A percentile compares a stretch with the other conserved stretches of the same genome.
phyloP scores from a whole-genome alignment of 2,797 vertebrate species.

The Hippocampus kuda region DNA sequence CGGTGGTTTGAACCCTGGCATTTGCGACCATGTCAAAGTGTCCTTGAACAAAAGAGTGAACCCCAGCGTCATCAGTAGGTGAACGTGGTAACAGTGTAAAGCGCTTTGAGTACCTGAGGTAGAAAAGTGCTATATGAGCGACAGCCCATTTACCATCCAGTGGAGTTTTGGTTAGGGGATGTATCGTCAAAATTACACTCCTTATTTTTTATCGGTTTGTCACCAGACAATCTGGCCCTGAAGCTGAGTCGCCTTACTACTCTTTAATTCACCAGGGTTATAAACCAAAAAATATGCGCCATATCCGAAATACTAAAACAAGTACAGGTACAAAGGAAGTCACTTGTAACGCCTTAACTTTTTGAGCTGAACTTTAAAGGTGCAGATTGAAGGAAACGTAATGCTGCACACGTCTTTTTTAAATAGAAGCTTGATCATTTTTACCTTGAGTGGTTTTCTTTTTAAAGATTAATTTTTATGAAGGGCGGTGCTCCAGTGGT shows the following conservation, averaged over 20 bases:
- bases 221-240: conserved; percentile 33
- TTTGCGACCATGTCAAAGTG: no score
- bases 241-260: conserved; percentile 18
- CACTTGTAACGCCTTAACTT: conserved; percentile 38
- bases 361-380: conserved; percentile 27
- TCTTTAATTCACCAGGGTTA: conserved; percentile 16
- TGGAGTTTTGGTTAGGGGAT: conserved; percentile 17
- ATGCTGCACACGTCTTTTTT: conserved; percentile 26
- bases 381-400: conserved; percentile 19
- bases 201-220: conserved; percentile 18
- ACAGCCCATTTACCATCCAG: background rate
- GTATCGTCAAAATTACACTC: conserved; percentile 14
- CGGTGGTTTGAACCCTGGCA: no score
- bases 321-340: conserved; percentile 24
- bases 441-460: conserved; percentile 17
- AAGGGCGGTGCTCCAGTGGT: background rate
- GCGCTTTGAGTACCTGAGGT: no score
- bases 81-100: no score
- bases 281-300: conserved; percentile 32
- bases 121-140: no score
- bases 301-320: conserved; percentile 24
- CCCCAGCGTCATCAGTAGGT: no score
- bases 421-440: conserved; percentile 20
- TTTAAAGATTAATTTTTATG: conserved; percentile 26
- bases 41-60: no score